phyloP scores from a whole-genome alignment of 2,888 invertebrate genomes.

The Aproaerema taeniolella region DNA sequence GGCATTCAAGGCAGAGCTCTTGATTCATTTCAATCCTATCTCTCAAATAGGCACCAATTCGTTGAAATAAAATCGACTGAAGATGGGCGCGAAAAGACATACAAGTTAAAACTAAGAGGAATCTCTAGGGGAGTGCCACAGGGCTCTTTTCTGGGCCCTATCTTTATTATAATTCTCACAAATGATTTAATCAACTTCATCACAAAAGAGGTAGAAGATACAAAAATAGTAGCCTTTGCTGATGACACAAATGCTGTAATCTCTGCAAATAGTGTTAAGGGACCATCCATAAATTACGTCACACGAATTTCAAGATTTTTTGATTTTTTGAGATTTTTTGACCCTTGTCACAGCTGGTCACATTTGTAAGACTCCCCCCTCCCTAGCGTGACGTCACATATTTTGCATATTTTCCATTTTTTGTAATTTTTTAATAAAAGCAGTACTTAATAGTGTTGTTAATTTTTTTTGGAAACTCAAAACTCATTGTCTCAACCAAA shows the following conservation, averaged over 20 bases:
- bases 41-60: conserved; percentile 4
- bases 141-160: conserved; percentile 1
- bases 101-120: neutral
- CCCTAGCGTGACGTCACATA: neutral
- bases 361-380: neutral
- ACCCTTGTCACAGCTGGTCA: neutral
- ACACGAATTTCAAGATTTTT: too few relatives aligned
- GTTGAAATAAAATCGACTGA: neutral
- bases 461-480: too few relatives aligned
- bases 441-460: neutral
- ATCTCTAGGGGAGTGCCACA: neutral
- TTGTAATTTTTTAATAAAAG: neutral
- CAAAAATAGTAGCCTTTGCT: neutral
- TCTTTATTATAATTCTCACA: neutral
- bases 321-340: neutral
- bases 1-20: neutral
- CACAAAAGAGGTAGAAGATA: neutral
- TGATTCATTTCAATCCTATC: neutral
- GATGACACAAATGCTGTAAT: conserved; percentile 10
- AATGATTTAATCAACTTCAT: conserved; percentile 1
- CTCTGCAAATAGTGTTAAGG: neutral
- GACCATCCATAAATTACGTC: too few relatives aligned
- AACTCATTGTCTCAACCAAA: too few relatives aligned
- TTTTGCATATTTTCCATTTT: neutral
- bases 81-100: neutral